These are phyloP conservation scores for Thaumatotibia leucotreta DNA, from an alignment of 1,140 invertebrate genomes.

Conservation along the genomic window DNA sequence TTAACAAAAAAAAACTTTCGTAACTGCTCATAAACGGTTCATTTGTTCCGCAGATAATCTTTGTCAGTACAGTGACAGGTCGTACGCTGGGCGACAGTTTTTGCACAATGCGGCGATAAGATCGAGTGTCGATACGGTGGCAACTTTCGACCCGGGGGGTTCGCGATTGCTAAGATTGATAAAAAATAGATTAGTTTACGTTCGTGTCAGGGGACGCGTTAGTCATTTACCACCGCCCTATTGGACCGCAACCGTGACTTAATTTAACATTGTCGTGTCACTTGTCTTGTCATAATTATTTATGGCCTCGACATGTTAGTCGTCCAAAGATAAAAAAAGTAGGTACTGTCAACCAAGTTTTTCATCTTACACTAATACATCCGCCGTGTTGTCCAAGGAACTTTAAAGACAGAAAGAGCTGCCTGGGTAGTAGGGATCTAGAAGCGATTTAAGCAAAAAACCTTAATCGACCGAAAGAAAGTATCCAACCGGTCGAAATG, in stretches of 20 bases:
- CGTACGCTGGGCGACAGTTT: constrained; percentile 1
- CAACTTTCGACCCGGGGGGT: neutral
- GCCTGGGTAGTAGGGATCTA: too few relatives aligned
- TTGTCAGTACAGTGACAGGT: neutral
- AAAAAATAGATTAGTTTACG: neutral
- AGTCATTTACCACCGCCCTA: neutral
- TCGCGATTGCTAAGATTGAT: neutral
- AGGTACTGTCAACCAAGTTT: too few relatives aligned
- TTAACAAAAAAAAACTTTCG: neutral
- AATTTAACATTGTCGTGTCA: neutral
- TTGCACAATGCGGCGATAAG: constrained; percentile 3
- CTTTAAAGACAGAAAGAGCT: too few relatives aligned
- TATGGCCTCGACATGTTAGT: too few relatives aligned
- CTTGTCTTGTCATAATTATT: neutral
- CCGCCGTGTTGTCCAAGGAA: too few relatives aligned
- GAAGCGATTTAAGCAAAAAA: too few relatives aligned
- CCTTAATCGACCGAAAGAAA: neutral
- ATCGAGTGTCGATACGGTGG: constrained; percentile 2
- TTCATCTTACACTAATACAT: too few relatives aligned
- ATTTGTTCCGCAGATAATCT: constrained; percentile 9
- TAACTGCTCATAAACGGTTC: neutral
- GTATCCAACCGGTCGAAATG: neutral
- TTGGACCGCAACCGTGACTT: neutral
- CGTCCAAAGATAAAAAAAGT: too few relatives aligned
- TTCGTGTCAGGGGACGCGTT: neutral